Evolutionary conservation across 2,797 vertebrate genomes (phyloP).

Genomic region (Acridotheres tristis): DNA sequence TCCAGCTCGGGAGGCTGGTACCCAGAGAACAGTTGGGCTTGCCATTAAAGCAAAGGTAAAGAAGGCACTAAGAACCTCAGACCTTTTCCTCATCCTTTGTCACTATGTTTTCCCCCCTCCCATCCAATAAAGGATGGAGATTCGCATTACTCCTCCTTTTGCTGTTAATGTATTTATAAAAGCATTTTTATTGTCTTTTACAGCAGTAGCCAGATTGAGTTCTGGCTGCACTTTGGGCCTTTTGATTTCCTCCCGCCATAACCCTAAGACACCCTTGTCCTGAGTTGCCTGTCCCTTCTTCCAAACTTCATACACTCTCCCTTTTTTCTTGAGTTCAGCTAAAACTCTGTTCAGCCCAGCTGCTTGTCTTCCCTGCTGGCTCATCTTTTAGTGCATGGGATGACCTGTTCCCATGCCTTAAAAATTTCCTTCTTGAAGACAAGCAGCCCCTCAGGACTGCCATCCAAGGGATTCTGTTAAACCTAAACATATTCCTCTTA

Average conservation of each 20-base stretch:
- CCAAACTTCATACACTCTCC: background rate
- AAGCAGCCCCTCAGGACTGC: background rate
- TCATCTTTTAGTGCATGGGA: rapidly evolving
- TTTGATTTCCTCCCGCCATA: background rate
- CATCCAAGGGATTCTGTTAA: background rate
- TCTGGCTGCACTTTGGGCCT: background rate
- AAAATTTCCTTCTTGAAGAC: background rate
- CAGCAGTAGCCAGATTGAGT: background rate
- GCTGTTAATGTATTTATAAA: background rate
- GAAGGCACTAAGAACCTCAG: background rate
- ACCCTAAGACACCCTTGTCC: background rate
- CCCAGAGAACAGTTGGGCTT: background rate
- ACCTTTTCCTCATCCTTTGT: background rate
- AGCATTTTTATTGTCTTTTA: background rate
- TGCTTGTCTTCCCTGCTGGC: rapidly evolving
- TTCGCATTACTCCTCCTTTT: background rate
- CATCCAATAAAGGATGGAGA: background rate
- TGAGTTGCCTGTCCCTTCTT: background rate
- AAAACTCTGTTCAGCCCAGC: background rate
- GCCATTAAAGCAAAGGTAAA: background rate
- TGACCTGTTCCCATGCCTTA: background rate
- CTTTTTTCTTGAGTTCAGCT: background rate
- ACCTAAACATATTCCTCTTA: background rate
- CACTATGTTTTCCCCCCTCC: rapidly evolving
- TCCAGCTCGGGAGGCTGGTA: background rate